phyloP scores from a whole-genome alignment of 2,113 vertebrate species.

The Sorex fumeus region DNA sequence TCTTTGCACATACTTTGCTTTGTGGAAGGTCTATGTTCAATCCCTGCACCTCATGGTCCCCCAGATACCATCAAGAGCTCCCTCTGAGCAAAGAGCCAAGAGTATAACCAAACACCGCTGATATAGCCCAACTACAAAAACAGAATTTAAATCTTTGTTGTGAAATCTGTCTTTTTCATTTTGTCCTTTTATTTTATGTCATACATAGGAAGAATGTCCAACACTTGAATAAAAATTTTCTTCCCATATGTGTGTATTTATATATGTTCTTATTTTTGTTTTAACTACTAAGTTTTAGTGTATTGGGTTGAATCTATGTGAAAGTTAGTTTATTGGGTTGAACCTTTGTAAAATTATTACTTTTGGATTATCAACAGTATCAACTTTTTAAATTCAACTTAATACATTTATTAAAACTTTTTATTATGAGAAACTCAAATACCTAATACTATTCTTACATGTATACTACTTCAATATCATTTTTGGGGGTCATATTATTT shows the following conservation, averaged over 20 bases:
- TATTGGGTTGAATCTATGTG: background rate
- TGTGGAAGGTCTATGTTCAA: too few species aligned
- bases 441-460: background rate
- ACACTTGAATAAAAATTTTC: slow-evolving; percentile 34
- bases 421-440: slow-evolving; percentile 56
- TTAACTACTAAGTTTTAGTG: slow-evolving; percentile 50
- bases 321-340: too few species aligned
- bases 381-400: background rate
- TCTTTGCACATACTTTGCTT: background rate
- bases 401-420: slow-evolving; percentile 36
- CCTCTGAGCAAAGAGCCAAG: too few species aligned
- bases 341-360: background rate
- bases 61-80: too few species aligned
- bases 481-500: too few species aligned
- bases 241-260: background rate
- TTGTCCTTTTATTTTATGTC: slow-evolving; percentile 62
- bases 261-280: slow-evolving; percentile 59
- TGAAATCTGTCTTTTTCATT: slow-evolving; percentile 32
- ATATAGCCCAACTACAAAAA: background rate
- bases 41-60: too few species aligned
- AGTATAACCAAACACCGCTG: too few species aligned
- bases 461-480: background rate
- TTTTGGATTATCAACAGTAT: slow-evolving; percentile 25
- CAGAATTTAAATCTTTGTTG: slow-evolving; percentile 24
- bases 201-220: background rate